Evolutionary conservation across 2,797 vertebrate genomes (phyloP), one percentile per base, ranked within the genome.

Genomic region (Enteromius afrohamiltoni): DNA sequence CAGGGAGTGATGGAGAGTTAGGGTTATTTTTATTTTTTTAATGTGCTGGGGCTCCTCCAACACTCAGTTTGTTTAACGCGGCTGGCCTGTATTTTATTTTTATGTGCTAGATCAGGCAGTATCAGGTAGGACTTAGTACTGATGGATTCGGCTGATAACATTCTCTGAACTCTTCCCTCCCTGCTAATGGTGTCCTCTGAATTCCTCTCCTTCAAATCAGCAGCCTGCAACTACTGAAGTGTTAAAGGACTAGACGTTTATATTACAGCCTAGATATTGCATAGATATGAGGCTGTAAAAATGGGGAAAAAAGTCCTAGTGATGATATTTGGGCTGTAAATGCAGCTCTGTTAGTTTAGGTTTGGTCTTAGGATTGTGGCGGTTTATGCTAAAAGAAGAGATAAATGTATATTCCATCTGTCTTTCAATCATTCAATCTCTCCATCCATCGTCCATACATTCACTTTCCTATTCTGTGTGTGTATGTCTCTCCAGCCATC

Each of bases 51-150:
- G 4, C 75, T 82, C 40, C 47, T 88, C 88, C 88, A 88, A 74
- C 79, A 34, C 78, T 89, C 80, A 31, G 85, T 86, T 88, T 88
- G 76, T 85, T 88, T 85, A 85, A 88, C 71, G 77, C 45, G 69
- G 53, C 85, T 85, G 86, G 71, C 75, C 83, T 86, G 40, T 86
- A 80, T 88, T 79, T 89, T 84, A 81, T 87, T 83, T 87, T 85
- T 82, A 88, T 84, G 75, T 79, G 79, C 77, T 77, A 64, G 68
- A 85, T 85, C 83, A 78, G 78, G 45, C 82, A 73, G 80, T 79
- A 76, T 87, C 77, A 85, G 74, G 78, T 85, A 82, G 65, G 67
- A 82, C 40, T 23, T 75, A 71, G 80, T 74, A 73, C 64, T 82
- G 83, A 86, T 86, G 69, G 70, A 85, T 90, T 71, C 31, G 34